Evolutionary conservation across 2,113 vertebrate genomes (phyloP).

Genomic region (Potamarius usumacintae): DNA sequence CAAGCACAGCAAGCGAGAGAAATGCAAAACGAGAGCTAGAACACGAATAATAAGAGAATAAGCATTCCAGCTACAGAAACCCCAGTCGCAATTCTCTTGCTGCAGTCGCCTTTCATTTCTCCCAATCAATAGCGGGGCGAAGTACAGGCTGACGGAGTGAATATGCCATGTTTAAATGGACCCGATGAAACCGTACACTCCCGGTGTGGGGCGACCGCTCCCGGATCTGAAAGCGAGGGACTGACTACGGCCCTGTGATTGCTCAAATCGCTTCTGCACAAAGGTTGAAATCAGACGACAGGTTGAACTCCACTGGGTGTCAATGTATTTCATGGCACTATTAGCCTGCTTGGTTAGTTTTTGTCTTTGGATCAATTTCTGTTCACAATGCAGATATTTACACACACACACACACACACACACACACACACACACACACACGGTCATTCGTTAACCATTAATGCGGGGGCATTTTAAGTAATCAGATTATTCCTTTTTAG

Average conservation of each 20-base stretch:
- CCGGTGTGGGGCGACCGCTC: background rate
- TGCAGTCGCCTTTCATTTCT: constrained; percentile 53
- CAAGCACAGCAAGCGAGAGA: background rate
- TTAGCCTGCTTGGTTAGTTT: background rate
- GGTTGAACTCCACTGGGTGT: background rate
- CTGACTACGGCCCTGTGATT: constrained; percentile 1
- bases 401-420: too few species aligned
- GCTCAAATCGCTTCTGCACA: constrained; percentile 33
- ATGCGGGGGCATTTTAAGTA: background rate
- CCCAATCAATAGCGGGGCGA: constrained; percentile 61
- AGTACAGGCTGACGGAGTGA: constrained; percentile 66
- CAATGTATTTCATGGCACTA: background rate
- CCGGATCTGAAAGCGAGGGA: background rate
- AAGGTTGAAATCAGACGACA: constrained; percentile 19
- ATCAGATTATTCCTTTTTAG: background rate
- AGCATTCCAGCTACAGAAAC: background rate
- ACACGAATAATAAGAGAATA: background rate
- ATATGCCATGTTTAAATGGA: constrained; percentile 66
- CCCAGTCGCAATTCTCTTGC: background rate
- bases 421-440: too few species aligned
- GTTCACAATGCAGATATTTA: too few species aligned
- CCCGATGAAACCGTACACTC: constrained; percentile 59
- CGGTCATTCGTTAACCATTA: background rate
- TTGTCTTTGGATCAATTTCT: background rate
- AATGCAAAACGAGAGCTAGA: background rate